A percentile compares a stretch with the other conserved stretches of the same genome.
Conservation (phyloP, 2,113 vertebrate genomes). For the Isurus oxyrinchus region DNA sequence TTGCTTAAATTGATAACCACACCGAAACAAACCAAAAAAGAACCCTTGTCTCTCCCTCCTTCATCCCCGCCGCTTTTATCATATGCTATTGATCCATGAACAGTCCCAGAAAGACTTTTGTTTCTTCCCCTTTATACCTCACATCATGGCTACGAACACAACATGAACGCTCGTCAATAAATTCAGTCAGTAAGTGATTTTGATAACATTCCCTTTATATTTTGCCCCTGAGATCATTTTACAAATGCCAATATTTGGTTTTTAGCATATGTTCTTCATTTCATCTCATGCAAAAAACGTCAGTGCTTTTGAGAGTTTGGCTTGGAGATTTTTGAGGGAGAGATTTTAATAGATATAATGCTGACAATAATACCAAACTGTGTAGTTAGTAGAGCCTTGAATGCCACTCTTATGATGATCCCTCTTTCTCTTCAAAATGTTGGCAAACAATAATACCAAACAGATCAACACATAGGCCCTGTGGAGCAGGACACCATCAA, state of each 20-base stretch:
- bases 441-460: background rate
- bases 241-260: background rate
- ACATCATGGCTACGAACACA: background rate
- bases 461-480: background rate
- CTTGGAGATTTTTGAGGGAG: background rate
- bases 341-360: background rate
- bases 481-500: background rate
- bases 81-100: background rate
- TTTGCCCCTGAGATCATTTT: background rate
- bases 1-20: background rate
- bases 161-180: background rate
- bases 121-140: constrained; percentile 1
- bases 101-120: background rate
- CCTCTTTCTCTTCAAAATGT: background rate
- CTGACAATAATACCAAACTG: background rate
- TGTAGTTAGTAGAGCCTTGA: background rate
- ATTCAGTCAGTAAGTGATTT: constrained; percentile 4
- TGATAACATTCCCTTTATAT: constrained; percentile 15
- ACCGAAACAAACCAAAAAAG: background rate
- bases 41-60: background rate
- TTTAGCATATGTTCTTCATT: background rate
- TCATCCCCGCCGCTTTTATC: background rate
- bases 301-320: background rate
- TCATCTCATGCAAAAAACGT: background rate
- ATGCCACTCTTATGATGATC: background rate